Evolutionary conservation across 1,140 invertebrate genomes (phyloP).

Genomic region (Solenopsis fugax): DNA sequence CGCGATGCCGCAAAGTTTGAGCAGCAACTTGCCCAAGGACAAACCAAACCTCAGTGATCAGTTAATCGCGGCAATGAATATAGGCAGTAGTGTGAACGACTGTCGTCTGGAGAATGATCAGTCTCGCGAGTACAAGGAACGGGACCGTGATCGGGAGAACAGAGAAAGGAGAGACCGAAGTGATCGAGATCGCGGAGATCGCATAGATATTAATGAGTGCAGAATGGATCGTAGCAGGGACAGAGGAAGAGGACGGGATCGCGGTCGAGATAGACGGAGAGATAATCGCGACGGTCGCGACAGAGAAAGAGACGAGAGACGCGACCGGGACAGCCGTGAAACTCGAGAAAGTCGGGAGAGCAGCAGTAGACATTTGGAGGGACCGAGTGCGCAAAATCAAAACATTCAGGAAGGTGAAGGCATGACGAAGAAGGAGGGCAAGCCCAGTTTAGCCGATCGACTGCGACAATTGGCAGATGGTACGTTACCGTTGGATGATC

Average conservation of each 20-base stretch:
- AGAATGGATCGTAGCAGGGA: conserved; percentile 80
- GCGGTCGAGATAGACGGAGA: conserved; percentile 83
- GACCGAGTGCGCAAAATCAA: conserved; percentile 60
- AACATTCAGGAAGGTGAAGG: conserved; percentile 72
- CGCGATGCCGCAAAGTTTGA: conserved; percentile 82
- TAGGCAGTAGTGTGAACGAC: conserved; percentile 77
- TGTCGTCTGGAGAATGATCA: conserved; percentile 74
- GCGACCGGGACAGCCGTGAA: conserved; percentile 75
- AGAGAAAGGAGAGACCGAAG: conserved; percentile 80
- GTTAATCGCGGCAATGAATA: conserved; percentile 83
- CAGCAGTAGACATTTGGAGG: conserved; percentile 77
- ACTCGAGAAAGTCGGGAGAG: conserved; percentile 66
- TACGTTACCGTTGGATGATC: conserved; percentile 83
- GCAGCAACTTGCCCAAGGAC: conserved; percentile 71
- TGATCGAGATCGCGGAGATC: conserved; percentile 75
- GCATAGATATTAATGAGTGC: conserved; percentile 65
- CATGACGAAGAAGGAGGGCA: conserved; percentile 80
- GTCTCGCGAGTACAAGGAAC: conserved; percentile 74
- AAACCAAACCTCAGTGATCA: conserved; percentile 83
- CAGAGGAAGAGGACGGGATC: conserved; percentile 79
- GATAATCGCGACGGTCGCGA: conserved; percentile 82
- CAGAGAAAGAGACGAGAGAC: conserved; percentile 81
- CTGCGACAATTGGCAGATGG: conserved; percentile 85
- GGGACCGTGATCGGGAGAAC: conserved; percentile 82
- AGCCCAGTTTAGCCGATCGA: conserved; percentile 84